These are phyloP conservation scores for Tapera naevia DNA, from an alignment of 2,797 vertebrate species.

Conservation along the genomic window DNA sequence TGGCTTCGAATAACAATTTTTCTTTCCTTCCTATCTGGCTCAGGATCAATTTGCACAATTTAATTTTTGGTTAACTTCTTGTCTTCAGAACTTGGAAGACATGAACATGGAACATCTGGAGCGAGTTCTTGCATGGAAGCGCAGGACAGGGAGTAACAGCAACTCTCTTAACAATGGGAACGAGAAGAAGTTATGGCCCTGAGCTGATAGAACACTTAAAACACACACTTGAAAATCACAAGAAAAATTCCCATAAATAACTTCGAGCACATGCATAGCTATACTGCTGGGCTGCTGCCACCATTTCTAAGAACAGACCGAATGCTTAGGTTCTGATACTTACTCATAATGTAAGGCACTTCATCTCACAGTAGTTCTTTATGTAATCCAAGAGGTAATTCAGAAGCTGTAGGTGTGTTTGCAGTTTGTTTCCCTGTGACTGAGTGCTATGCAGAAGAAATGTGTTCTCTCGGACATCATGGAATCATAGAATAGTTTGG, in stretches of 20 bases:
- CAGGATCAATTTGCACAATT: conserved; percentile 36
- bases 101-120: neutral
- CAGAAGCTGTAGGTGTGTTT: neutral
- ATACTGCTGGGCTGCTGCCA: neutral
- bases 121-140: neutral
- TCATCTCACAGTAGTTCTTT: neutral
- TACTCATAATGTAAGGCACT: neutral
- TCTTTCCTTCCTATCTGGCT: conserved; percentile 8
- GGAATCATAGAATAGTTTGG: too few species aligned
- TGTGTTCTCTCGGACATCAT: neutral
- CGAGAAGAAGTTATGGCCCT: neutral
- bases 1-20: conserved; percentile 39
- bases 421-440: neutral
- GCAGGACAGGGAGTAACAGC: neutral
- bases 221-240: neutral
- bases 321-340: neutral
- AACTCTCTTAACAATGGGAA: neutral
- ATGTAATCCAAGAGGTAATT: neutral
- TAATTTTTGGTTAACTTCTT: conserved; percentile 33
- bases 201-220: neutral
- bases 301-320: neutral
- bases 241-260: neutral
- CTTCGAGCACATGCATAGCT: neutral
- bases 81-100: conserved; percentile 23
- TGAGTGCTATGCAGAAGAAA: neutral